phyloP scores from a whole-genome alignment of 2,888 invertebrate genomes.

The Tetrapedia diversipes region DNA sequence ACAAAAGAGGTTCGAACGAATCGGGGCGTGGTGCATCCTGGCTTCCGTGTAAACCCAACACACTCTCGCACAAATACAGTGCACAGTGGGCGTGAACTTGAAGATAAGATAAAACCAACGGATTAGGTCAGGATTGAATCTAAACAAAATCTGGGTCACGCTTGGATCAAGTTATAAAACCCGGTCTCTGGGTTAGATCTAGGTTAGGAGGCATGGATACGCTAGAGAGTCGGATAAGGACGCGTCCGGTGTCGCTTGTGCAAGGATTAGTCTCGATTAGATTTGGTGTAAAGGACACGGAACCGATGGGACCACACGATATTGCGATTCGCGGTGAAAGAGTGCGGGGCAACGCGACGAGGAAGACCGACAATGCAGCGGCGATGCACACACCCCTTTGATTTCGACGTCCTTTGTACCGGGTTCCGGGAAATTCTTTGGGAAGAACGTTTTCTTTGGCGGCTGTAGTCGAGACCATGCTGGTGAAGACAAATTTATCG shows the following conservation, averaged over 20 bases:
- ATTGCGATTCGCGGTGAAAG: constrained; percentile 5
- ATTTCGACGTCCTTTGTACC: background rate
- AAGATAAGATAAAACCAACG: constrained; percentile 50
- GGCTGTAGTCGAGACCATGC: background rate
- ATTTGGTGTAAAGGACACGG: background rate
- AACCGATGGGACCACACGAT: constrained; percentile 1
- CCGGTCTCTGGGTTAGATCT: constrained; percentile 48
- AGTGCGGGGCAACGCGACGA: background rate
- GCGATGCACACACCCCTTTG: constrained; percentile 2
- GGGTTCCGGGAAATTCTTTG: background rate
- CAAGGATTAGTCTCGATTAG: constrained; percentile 27
- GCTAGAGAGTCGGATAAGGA: constrained; percentile 22
- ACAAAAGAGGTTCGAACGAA: background rate
- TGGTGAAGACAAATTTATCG: background rate
- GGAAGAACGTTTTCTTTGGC: background rate
- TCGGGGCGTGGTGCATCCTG: constrained; percentile 5
- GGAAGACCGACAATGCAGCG: background rate
- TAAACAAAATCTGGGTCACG: constrained; percentile 53
- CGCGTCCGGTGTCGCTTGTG: constrained; percentile 11
- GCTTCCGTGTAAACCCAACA: background rate
- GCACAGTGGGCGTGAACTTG: constrained; percentile 42
- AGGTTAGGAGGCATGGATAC: constrained; percentile 38
- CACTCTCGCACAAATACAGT: background rate
- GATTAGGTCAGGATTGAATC: constrained; percentile 52
- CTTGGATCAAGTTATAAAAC: constrained; percentile 42